phyloP scores from a whole-genome alignment of 2,113 vertebrate species.

The Centropus unirufus region DNA sequence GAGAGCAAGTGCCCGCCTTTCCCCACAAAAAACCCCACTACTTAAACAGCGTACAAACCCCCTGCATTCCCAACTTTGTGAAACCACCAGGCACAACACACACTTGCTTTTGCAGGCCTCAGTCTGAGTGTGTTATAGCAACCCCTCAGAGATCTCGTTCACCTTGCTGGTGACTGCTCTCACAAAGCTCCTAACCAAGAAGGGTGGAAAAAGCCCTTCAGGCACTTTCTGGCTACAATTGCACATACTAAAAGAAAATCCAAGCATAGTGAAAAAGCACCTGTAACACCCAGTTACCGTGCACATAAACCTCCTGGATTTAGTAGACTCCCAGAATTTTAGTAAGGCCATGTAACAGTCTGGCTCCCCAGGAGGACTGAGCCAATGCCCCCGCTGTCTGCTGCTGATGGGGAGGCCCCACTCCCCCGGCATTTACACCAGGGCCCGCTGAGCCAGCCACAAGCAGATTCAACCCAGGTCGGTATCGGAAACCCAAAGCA shows the following conservation, averaged over 20 bases:
- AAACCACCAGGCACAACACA: background rate
- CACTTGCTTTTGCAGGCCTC: background rate
- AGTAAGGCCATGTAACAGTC: background rate
- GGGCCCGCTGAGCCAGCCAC: background rate
- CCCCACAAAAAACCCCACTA: background rate
- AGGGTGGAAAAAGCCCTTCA: background rate
- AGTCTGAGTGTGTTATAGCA: background rate
- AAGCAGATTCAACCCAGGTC: background rate
- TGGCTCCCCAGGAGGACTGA: background rate
- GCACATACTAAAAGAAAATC: background rate
- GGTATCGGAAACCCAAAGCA: background rate
- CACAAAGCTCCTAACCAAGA: background rate
- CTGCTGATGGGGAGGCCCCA: fast-evolving
- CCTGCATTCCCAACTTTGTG: background rate
- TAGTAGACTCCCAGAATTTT: background rate
- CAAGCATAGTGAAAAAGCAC: background rate
- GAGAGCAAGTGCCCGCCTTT: background rate
- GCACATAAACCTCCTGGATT: background rate
- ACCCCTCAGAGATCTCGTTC: background rate
- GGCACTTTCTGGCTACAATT: background rate
- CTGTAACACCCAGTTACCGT: background rate
- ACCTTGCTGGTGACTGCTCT: background rate
- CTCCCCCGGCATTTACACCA: fast-evolving
- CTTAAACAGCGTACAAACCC: fast-evolving
- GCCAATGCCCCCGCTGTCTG: background rate